Base-by-base conservation (phyloP, 2,797 vertebrate genomes). In the Spheniscus humboldti region DNA sequence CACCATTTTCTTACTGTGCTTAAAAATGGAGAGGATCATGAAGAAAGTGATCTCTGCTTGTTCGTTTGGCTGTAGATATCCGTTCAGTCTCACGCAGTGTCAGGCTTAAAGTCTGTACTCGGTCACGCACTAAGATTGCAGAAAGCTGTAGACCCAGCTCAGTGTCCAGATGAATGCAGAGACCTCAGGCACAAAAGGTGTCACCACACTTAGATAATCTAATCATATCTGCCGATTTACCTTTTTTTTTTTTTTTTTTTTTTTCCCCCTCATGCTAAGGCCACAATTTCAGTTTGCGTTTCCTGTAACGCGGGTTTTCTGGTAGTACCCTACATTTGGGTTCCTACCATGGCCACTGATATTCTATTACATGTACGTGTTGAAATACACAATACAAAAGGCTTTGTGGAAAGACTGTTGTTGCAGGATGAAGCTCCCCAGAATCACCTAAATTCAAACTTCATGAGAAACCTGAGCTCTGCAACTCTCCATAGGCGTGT, bases 401-500 rank as follows among this genome's bases (percentile, higher is more conserved):
- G 11, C 33, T 50, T n/a, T 50, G 30, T 11, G 39, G 28, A 57
- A 79, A 33, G 76, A 5, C 13, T 8, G 4, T n/a, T 47, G 35
- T 31, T 55, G 52, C 24, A 37, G 52, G 52, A n/a, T n/a, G 50
- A 48, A 85, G 31, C 31, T 69, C n/a, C 52, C 31, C 52, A 24
- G 52, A 63, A n/a, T n/a, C 33, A 9, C 52, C 15, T 37, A 4
- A 55, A 19, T 19, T 57, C 19, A 25, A 17, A 17, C 22, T 68
- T 56, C 6, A 2, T 19, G 35, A 31, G 64, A 60, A 56, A 18
- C 35, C 41, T 11, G 47, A 86, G 39, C 76, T 72, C 28, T 27
- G 3, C 15, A 35, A 2, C 27, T 37, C 41, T n/a, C 11, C 15
- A 0, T 22, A 12, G 22, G 19, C 11, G 35, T 4, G 0, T 90